Evolutionary conservation across 2,113 vertebrate genomes (phyloP).

Genomic region (Castor canadensis): DNA sequence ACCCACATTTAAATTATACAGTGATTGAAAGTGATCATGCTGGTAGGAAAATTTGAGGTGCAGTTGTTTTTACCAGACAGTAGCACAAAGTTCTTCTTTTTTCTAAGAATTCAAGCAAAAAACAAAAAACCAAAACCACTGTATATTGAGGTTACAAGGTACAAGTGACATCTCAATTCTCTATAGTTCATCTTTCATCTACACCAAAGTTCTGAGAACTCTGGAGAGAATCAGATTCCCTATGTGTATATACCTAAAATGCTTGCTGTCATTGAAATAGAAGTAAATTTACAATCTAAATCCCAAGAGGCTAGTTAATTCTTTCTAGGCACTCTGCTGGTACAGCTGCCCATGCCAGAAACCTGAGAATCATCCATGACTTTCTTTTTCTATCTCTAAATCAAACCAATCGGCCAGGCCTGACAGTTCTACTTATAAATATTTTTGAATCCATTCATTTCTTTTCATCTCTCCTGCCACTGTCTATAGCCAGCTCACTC

Average conservation of each 20-base stretch:
- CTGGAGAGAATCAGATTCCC: slow-evolving; percentile 59
- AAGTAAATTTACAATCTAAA: slow-evolving; percentile 62
- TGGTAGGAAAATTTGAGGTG: neutral
- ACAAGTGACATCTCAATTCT: neutral
- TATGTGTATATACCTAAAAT: slow-evolving; percentile 36
- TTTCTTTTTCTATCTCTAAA: slow-evolving; percentile 46
- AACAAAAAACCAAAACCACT: neutral
- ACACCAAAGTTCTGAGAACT: slow-evolving; percentile 32
- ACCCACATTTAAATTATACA: neutral
- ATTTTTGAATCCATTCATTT: slow-evolving; percentile 40
- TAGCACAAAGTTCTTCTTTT: neutral
- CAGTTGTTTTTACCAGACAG: neutral
- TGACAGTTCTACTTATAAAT: slow-evolving; percentile 30
- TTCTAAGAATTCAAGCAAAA: slow-evolving; percentile 21
- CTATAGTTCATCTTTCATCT: slow-evolving; percentile 11
- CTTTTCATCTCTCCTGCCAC: neutral
- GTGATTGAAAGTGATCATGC: neutral
- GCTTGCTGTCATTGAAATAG: slow-evolving; percentile 57
- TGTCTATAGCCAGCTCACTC: neutral
- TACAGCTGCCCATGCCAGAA: slow-evolving; percentile 56
- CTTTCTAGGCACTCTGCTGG: slow-evolving; percentile 66
- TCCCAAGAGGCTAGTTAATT: slow-evolving; percentile 56
- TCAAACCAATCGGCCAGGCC: slow-evolving; percentile 40
- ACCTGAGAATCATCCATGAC: slow-evolving; percentile 47
- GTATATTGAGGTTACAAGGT: neutral